Base-by-base conservation (phyloP, 1,140 invertebrate species). In the Agrilus planipennis region DNA sequence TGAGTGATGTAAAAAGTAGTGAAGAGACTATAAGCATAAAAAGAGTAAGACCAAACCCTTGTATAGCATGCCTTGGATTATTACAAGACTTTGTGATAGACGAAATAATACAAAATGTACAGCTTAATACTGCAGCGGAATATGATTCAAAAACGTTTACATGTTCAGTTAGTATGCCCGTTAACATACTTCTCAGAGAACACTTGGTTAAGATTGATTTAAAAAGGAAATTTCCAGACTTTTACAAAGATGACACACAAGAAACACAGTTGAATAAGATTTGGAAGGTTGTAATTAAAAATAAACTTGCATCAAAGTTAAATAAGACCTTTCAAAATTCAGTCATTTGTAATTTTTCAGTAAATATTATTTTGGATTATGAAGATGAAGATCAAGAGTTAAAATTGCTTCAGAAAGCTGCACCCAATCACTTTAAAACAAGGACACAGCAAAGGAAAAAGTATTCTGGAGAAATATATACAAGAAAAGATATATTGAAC, bases 51-150 rank as follows among this genome's bases (percentile, higher is more conserved):
- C 22, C 47, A 2, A 57, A 61, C 45, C 45, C 64, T 4, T 83
- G 79, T 50, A 48, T 69, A 0, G 62, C 65, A 6, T 83, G 79
- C 56, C 50, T 82, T 23, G 77, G 75, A 25, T 59, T 81, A n/a
- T 66, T 81, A 16, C 69, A 79, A 42, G 50, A 69, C 42, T 49
- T 62, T 5, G 57, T 60, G 41, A 57, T 70, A 41, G 50, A 65
- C 40, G 49, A 55, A 22, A 48, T 71, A 5, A 41, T 76, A 23
- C 27, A 64, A 27, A 53, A 61, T 19, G 67, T 74, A 23, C 40
- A 57, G 1, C 36, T 51, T 16, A 44, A 61, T 1, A 52, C 58
- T 17, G 57, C 64, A n/a, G 44, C 49, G 12, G 50, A 60, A 32
- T 69, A 65, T 50, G 62, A 69, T 32, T 60, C 56, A 34, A 32